Evolutionary conservation across 1,140 invertebrate species (phyloP).

Genomic region (Bombus confusus): DNA sequence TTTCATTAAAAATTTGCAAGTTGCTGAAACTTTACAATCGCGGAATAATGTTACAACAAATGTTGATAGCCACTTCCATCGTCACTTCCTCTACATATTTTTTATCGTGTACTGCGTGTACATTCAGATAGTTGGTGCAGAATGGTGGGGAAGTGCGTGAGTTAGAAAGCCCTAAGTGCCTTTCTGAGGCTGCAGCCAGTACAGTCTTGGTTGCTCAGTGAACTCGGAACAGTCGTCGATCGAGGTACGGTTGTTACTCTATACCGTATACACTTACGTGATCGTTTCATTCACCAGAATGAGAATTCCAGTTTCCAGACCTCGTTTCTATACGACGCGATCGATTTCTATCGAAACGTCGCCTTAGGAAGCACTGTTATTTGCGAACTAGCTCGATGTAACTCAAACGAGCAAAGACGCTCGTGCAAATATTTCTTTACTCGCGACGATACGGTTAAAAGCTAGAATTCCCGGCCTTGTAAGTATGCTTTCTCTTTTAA

Average conservation of each 20-base stretch:
- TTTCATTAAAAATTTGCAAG: not conserved
- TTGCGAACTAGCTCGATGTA: not conserved
- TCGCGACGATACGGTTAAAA: conserved; percentile 27
- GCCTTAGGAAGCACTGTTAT: not conserved
- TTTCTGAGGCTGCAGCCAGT: conserved; percentile 56
- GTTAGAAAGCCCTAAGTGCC: conserved; percentile 66
- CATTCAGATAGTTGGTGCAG: conserved; percentile 31
- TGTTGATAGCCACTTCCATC: not conserved
- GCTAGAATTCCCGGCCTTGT: conserved; percentile 44
- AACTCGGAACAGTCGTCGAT: conserved; percentile 63
- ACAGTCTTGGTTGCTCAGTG: conserved; percentile 62
- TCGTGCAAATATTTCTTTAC: not conserved
- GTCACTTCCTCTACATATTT: conserved; percentile 12
- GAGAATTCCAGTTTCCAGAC: conserved; percentile 26
- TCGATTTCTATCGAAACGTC: conserved; percentile 11
- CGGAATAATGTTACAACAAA: no score
- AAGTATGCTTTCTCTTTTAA: conserved; percentile 55
- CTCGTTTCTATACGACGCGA: conserved; percentile 32
- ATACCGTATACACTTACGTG: not conserved
- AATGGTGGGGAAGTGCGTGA: conserved; percentile 39
- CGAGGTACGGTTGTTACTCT: conserved; percentile 36
- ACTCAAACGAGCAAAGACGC: not conserved
- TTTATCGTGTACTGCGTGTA: not conserved
- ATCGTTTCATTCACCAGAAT: not conserved
- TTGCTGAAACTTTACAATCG: not conserved